Evolutionary conservation across 2,888 invertebrate genomes (phyloP).

Genomic region (Proisotoma minuta): DNA sequence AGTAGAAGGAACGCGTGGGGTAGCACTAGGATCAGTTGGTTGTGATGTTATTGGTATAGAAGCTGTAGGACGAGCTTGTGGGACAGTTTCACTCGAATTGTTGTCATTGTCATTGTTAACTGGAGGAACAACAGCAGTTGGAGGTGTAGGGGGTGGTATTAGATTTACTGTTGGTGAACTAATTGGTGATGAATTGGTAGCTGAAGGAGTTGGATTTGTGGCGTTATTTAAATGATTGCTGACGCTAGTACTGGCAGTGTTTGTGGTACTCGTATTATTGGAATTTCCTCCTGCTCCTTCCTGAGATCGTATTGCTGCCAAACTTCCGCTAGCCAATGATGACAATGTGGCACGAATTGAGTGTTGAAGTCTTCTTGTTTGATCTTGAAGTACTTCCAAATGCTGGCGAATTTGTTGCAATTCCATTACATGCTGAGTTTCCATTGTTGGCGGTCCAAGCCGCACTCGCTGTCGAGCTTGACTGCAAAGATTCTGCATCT

Average conservation of each 20-base stretch:
- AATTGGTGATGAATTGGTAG: slow-evolving; percentile 19
- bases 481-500: slow-evolving; percentile 47
- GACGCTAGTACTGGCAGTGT: slow-evolving; percentile 4
- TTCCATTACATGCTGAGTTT: slow-evolving; percentile 45
- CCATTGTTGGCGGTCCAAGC: slow-evolving; percentile 19
- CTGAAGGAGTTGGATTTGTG: slow-evolving; percentile 11
- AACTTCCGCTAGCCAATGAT: slow-evolving; percentile 42
- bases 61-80: slow-evolving; percentile 9
- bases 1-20: too few species aligned
- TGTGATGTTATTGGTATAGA: too few species aligned
- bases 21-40: too few species aligned
- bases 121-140: neutral
- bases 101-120: neutral
- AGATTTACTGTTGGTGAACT: neutral
- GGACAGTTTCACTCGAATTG: slow-evolving; percentile 18
- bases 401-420: slow-evolving; percentile 43
- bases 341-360: slow-evolving; percentile 45
- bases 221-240: slow-evolving; percentile 8
- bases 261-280: neutral
- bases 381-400: slow-evolving; percentile 45
- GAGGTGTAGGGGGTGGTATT: neutral
- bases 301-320: slow-evolving; percentile 43
- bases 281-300: slow-evolving; percentile 17
- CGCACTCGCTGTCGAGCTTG: neutral
- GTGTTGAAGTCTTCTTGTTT: slow-evolving; percentile 43